Base-by-base conservation (phyloP, 2,113 vertebrate genomes). In the Thunnus maccoyii region DNA sequence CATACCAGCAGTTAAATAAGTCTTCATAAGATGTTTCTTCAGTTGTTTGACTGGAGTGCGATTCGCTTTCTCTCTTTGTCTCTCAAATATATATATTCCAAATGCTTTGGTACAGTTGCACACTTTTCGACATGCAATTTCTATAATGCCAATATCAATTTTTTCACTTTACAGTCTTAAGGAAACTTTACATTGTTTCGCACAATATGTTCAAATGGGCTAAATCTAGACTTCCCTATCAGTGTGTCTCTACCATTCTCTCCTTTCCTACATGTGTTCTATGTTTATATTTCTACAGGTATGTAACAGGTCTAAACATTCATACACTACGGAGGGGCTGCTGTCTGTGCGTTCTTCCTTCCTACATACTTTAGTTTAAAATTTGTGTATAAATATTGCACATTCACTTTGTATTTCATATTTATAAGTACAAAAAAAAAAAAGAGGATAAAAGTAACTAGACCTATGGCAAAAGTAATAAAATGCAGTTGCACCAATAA, bases 371-470 rank as follows among this genome's bases (percentile, higher is more conserved):
- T 86, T 16, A 72, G 22, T 72, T 77, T 82, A 76, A 70, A 83
- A 78, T 71, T 36, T 73, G 61, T 77, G 56, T 86, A 85, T 88
- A 92, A 86, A 92, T 94, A 94, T 93, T 93, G 91, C 93, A 94
- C 93, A 94, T 90, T 93, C 87, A 89, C 85, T 85, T 89, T 85
- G 78, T 69, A 84, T 75, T 79, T 91, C 67, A 78, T 91, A 88
- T 82, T 85, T 27, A 79, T 65, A 80, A 30, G 36, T 84, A 76
- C 30, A 84, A 88, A 83, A 58, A 86, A 80, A 72, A 66, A n/a
- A 13, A 80, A 57, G 14, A 27, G 62, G 30, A 57, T 36, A 65
- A 82, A 88, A 58, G 68, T 54, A 84, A 65, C 85, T 80, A 78
- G 25, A 87, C 13, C 71, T 87, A 86, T 65, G 52, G 75, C 27